Conservation (phyloP, 2,113 vertebrate genomes). For the Euleptes europaea region DNA sequence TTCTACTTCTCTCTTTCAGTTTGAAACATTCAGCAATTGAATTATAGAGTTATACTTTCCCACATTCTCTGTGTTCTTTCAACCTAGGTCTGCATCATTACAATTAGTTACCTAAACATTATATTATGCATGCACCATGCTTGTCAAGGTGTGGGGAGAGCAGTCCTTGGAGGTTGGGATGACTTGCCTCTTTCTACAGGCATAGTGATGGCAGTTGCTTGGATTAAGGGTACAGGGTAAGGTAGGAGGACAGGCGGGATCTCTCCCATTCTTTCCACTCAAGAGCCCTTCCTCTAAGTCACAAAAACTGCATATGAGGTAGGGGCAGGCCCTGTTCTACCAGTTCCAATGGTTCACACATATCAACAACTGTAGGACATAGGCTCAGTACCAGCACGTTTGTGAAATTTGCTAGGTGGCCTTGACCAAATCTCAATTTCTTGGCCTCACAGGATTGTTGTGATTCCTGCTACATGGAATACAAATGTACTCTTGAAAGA, state of each 20-base stretch:
- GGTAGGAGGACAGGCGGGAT: no score
- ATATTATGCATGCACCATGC: background rate
- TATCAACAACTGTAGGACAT: background rate
- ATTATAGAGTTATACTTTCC: background rate
- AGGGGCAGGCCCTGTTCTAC: background rate
- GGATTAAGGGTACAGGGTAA: no score
- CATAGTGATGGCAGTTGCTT: no score
- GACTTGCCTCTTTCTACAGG: no score
- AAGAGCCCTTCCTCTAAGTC: background rate
- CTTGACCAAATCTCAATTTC: background rate
- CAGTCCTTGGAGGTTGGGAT: no score
- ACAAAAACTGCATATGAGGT: background rate
- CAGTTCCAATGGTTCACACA: background rate
- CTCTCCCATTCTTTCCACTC: background rate
- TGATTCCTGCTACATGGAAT: no score
- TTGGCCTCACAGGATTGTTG: no score
- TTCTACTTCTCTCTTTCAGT: background rate
- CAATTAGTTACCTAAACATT: background rate
- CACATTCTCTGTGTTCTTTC: background rate
- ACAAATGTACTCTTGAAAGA: background rate
- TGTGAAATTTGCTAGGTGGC: background rate
- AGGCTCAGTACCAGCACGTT: background rate
- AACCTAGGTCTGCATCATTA: background rate
- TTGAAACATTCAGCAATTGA: background rate
- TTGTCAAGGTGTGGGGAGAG: no score